Evolutionary conservation across 2,888 invertebrate genomes (phyloP).

Genomic region (Cordilura impudica): DNA sequence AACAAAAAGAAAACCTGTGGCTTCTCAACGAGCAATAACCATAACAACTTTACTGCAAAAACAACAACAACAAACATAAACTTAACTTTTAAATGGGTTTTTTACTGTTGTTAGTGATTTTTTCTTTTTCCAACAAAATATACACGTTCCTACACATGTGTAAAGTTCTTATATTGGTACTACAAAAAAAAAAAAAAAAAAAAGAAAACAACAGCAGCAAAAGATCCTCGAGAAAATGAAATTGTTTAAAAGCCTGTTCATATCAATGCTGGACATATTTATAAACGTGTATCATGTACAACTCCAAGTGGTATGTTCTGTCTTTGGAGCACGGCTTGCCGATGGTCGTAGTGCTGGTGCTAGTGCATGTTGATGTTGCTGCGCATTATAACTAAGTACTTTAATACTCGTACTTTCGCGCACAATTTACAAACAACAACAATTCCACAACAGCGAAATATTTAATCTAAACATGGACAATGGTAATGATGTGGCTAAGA

Average conservation of each 20-base stretch:
- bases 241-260: constrained; percentile 58
- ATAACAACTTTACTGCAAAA: constrained; percentile 49
- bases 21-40: constrained; percentile 44
- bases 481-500: constrained; percentile 30
- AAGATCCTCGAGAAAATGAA: constrained; percentile 58
- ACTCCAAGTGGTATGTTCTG: not conserved
- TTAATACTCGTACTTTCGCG: constrained; percentile 49
- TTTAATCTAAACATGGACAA: constrained; percentile 30
- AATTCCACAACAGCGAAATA: constrained; percentile 42
- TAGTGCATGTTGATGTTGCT: constrained; percentile 8
- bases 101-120: constrained; percentile 32
- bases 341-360: not conserved
- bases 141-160: constrained; percentile 2
- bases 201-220: not conserved
- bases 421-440: constrained; percentile 55
- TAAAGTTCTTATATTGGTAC: not conserved
- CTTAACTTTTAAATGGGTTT: constrained; percentile 44
- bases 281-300: constrained; percentile 52
- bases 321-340: not conserved
- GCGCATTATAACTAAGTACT: constrained; percentile 28
- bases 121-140: constrained; percentile 51
- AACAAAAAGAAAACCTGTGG: constrained; percentile 19
- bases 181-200: not conserved
- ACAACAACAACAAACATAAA: not conserved
- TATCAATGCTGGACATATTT: constrained; percentile 53